phyloP scores from a whole-genome alignment of 2,113 vertebrate species.

The Ochotona curzoniae region DNA sequence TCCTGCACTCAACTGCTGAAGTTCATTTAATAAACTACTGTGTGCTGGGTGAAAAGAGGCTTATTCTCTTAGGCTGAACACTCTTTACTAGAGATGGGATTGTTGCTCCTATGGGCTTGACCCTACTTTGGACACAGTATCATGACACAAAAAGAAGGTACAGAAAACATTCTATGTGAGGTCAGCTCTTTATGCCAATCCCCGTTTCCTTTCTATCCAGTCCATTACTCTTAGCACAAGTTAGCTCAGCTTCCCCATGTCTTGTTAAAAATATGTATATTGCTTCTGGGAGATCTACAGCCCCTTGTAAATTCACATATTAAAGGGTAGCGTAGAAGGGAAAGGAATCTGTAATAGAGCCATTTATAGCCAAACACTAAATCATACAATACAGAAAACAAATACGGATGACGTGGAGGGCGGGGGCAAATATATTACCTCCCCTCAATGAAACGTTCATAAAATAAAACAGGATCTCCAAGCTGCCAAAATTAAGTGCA shows the following conservation, averaged over 20 bases:
- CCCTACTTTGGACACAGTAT: background rate
- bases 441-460: slow-evolving; percentile 63
- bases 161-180: background rate
- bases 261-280: slow-evolving; percentile 70
- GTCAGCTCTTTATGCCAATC: slow-evolving; percentile 24
- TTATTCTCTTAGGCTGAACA: background rate
- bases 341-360: slow-evolving; percentile 72
- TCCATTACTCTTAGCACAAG: slow-evolving; percentile 55
- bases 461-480: slow-evolving; percentile 64
- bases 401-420: slow-evolving; percentile 56
- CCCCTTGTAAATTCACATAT: slow-evolving; percentile 74
- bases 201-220: slow-evolving; percentile 48
- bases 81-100: background rate
- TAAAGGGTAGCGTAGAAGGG: slow-evolving; percentile 64
- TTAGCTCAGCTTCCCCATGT: slow-evolving; percentile 44
- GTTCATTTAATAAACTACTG: background rate
- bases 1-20: slow-evolving; percentile 2
- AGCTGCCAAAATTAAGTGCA: slow-evolving; percentile 67
- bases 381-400: slow-evolving; percentile 75
- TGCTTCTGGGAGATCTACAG: slow-evolving; percentile 71
- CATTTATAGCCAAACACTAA: slow-evolving; percentile 73
- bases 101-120: background rate
- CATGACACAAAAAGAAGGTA: background rate
- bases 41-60: background rate
- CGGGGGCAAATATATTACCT: slow-evolving; percentile 69